Evolutionary conservation across 2,888 invertebrate genomes (phyloP).

Genomic region (Ophioninae sp.): DNA sequence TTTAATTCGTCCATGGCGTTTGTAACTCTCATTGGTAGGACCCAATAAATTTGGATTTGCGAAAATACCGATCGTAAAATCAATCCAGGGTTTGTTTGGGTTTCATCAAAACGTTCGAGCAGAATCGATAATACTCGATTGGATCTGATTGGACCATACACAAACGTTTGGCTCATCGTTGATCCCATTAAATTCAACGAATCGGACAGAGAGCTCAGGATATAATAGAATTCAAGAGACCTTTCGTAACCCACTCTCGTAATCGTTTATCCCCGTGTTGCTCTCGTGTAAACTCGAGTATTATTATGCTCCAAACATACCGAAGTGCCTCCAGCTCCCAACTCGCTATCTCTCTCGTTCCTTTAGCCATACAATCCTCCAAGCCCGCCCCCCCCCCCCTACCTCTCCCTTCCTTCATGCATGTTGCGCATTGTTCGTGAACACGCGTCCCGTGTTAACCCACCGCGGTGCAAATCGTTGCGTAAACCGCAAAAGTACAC

Average conservation of each 20-base stretch:
- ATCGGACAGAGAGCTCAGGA: constrained; percentile 21
- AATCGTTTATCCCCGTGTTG: constrained; percentile 54
- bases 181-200: constrained; percentile 33
- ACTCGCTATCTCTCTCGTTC: constrained; percentile 35
- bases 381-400: background rate
- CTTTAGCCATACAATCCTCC: constrained; percentile 12
- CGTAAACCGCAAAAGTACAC: constrained; percentile 54
- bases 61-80: background rate
- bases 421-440: constrained; percentile 52
- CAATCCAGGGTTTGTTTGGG: background rate
- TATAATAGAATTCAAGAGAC: constrained; percentile 55
- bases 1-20: background rate
- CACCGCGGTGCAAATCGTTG: constrained; percentile 35
- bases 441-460: constrained; percentile 54
- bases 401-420: constrained; percentile 19
- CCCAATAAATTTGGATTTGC: background rate
- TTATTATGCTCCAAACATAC: constrained; percentile 47
- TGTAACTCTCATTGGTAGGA: background rate
- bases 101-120: background rate
- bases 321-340: constrained; percentile 29
- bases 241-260: constrained; percentile 50
- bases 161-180: constrained; percentile 27
- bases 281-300: constrained; percentile 55
- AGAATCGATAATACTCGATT: constrained; percentile 37
- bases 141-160: constrained; percentile 23